Evolutionary conservation across 2,888 invertebrate species (phyloP).

Genomic region (Troilus luridus): DNA sequence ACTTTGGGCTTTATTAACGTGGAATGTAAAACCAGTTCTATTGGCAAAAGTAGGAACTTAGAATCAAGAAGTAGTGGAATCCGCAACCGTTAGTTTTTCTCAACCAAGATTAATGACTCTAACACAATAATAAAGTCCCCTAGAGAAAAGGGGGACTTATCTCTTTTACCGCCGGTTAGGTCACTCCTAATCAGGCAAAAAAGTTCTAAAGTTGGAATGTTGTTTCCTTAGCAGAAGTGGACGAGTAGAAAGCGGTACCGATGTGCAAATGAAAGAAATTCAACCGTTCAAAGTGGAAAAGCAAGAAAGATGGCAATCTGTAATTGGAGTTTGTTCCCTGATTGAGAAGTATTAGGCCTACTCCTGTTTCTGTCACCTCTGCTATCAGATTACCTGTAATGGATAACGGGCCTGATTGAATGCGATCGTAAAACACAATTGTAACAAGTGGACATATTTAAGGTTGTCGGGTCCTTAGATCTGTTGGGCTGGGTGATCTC

Average conservation of each 20-base stretch:
- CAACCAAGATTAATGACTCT: slow-evolving; percentile 3
- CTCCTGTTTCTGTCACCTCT: slow-evolving; percentile 44
- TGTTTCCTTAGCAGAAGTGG: not conserved
- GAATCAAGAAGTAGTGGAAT: slow-evolving; percentile 29
- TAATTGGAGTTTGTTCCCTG: slow-evolving; percentile 41
- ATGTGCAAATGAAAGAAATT: slow-evolving; percentile 40
- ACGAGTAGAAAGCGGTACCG: slow-evolving; percentile 35
- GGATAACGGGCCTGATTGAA: slow-evolving; percentile 35
- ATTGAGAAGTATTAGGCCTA: slow-evolving; percentile 43
- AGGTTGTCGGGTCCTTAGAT: slow-evolving; percentile 45
- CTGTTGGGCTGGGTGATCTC: not conserved
- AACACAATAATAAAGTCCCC: not conserved
- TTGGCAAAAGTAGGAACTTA: not conserved
- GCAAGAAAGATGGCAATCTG: slow-evolving; percentile 24
- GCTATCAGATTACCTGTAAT: slow-evolving; percentile 43
- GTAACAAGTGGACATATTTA: slow-evolving; percentile 37
- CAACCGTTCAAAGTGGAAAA: slow-evolving; percentile 7
- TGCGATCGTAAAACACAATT: slow-evolving; percentile 49
- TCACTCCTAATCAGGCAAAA: slow-evolving; percentile 10
- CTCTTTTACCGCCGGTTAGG: not conserved
- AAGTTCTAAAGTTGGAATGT: slow-evolving; percentile 4
- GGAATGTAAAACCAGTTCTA: slow-evolving; percentile 7
- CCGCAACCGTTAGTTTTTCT: slow-evolving; percentile 14
- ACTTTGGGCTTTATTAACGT: not conserved
- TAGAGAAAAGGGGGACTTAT: not conserved